Evolutionary conservation across 2,113 vertebrate genomes (phyloP).

Genomic region (Upupa epops): DNA sequence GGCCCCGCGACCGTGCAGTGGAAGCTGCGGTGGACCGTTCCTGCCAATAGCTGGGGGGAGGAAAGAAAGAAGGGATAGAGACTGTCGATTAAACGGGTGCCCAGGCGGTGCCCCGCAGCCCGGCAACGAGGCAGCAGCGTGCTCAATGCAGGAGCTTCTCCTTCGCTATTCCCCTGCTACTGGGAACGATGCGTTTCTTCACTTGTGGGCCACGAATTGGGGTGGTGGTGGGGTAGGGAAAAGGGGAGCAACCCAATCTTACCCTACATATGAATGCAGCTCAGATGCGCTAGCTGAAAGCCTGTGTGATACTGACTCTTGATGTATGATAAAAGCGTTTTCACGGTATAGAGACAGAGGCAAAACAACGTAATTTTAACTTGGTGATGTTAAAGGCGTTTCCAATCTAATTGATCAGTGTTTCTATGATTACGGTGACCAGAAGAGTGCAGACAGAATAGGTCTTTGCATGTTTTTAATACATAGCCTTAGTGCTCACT

Average conservation of each 20-base stretch:
- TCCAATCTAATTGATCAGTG: no score
- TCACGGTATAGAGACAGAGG: accelerated
- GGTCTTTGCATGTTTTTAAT: no score
- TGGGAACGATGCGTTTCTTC: no score
- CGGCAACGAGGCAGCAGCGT: accelerated
- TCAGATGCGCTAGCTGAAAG: background rate
- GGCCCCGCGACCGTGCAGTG: accelerated
- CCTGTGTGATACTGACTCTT: accelerated
- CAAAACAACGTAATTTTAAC: background rate
- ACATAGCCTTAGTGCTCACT: accelerated
- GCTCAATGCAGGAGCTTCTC: accelerated
- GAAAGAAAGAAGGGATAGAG: no score
- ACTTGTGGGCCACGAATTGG: accelerated
- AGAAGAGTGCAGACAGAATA: no score
- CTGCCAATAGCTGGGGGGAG: no score
- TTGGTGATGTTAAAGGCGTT: no score
- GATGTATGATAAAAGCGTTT: background rate
- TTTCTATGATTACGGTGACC: no score
- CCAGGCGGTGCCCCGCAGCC: accelerated
- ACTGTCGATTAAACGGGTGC: accelerated
- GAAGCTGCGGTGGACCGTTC: background rate
- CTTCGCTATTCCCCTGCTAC: accelerated
- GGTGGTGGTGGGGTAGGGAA: no score
- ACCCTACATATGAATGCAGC: accelerated
- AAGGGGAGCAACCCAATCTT: background rate